Conservation (phyloP, 2,888 invertebrate species). For the Eristalinus aeneus region DNA sequence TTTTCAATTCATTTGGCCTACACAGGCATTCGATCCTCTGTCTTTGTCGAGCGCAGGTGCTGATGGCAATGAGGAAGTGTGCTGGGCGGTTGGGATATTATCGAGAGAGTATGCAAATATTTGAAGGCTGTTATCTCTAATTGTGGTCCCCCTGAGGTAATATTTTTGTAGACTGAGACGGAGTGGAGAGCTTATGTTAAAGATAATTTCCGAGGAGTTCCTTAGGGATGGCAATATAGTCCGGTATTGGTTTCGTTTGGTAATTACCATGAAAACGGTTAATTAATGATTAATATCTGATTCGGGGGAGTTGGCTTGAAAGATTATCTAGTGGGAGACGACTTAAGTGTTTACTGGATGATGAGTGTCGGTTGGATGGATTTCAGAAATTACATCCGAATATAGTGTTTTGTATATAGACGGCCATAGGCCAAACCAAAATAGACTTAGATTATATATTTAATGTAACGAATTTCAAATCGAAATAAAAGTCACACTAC, state of each 20-base stretch:
- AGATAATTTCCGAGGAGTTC: not conserved
- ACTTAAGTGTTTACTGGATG: too few relatives aligned
- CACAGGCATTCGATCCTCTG: not conserved
- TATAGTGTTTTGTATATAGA: too few relatives aligned
- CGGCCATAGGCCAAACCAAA: too few relatives aligned
- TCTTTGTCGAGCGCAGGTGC: not conserved
- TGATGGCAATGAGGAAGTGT: not conserved
- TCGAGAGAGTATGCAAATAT: conserved; percentile 28
- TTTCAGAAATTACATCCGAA: too few relatives aligned
- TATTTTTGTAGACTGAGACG: not conserved
- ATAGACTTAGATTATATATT: too few relatives aligned
- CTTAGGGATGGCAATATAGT: not conserved
- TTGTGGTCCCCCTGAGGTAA: not conserved
- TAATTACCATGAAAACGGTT: not conserved
- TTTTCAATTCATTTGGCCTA: conserved; percentile 17
- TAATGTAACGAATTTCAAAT: too few relatives aligned
- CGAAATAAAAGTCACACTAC: too few relatives aligned
- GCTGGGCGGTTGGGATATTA: not conserved
- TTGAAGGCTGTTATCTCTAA: conserved; percentile 15
- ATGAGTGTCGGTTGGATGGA: too few relatives aligned
- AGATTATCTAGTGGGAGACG: too few relatives aligned
- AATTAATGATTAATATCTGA: not conserved
- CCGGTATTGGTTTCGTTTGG: not conserved
- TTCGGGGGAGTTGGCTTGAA: too few relatives aligned
- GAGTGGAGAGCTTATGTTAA: not conserved